Base-by-base conservation (phyloP, 2,797 vertebrate genomes). In the Sandelia bainsii region DNA sequence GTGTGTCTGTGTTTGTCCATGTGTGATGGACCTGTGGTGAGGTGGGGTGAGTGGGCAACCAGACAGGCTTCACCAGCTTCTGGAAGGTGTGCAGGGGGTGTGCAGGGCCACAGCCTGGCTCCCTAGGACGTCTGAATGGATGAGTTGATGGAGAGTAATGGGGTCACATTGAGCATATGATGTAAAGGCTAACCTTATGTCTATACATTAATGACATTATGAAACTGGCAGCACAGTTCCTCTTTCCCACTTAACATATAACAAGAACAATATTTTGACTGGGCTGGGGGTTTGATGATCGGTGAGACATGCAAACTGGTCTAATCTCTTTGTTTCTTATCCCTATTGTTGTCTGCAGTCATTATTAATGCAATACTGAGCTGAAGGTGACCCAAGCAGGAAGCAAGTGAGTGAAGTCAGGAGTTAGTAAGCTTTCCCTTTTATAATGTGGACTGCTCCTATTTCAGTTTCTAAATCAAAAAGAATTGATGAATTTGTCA, bases 151-250 rank as follows among this genome's bases (percentile, higher is more conserved):
- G 89, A 93, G 93, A 94, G 89, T 93, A 93, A 94, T 92, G 84
- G 87, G 93, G 93, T 95, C 93, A 95, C 93, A 94, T 94, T 95
- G 93, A 94, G 80, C 89, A 89, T 86, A 83, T 83, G 89, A 94
- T 93, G 87, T 91, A 87, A 92, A 82, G 87, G 77, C 87, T 83
- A 90, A 91, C 88, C 90, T 91, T 90, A 92, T 90, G 86, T 82
- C 77, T 92, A 92, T 91, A 70, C 37, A 40, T 86, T 92, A 92
- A 92, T 90, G 81, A 82, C 76, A 89, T 91, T 91, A 91, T 84
- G 86, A 91, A 87, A 89, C 81, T 87, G 83, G 72, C 87, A 75
- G 77, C 7, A 44, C 80, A 80, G 89, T 89, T 82, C 75, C 59
- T 87, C 83, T 86, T 87, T 75, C 63, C 73, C 62, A 79, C 71